Evolutionary conservation across 2,797 vertebrate genomes (phyloP).

Genomic region (Carduelis carduelis): DNA sequence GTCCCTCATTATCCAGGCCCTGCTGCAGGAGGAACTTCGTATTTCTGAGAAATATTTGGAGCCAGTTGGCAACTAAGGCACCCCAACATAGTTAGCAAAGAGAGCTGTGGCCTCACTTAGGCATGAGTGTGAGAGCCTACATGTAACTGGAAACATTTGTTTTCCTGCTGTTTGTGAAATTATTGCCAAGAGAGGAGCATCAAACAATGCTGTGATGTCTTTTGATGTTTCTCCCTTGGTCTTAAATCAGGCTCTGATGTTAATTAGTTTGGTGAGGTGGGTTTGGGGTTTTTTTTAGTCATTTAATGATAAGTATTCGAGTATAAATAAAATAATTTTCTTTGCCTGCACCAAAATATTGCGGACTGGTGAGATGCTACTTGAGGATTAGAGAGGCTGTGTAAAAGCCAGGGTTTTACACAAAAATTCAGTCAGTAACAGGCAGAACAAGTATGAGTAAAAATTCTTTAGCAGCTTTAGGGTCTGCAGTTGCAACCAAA

Average conservation of each 20-base stretch:
- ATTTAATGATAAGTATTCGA: neutral
- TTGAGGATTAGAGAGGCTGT: neutral
- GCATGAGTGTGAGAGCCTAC: neutral
- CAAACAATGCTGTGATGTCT: conserved; percentile 42
- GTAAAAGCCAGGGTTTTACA: neutral
- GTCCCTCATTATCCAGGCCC: neutral
- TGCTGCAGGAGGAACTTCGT: neutral
- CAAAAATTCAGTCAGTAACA: neutral
- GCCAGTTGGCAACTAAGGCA: neutral
- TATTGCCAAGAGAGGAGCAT: conserved; percentile 57
- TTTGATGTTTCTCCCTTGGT: conserved; percentile 59
- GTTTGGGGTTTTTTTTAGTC: neutral
- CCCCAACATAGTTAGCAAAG: neutral
- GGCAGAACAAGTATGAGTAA: neutral
- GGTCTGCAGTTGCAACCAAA: neutral
- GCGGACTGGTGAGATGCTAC: neutral
- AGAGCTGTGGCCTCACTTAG: neutral
- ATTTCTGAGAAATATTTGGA: neutral
- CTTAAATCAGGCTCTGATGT: conserved; percentile 50
- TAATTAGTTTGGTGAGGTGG: conserved; percentile 41
- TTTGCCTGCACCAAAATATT: conserved; percentile 18
- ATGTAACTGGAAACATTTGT: conserved; percentile 58
- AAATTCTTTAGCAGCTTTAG: neutral
- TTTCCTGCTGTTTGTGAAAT: conserved; percentile 40
- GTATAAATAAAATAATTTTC: conserved; percentile 1